Conservation (phyloP, 2,113 vertebrate genomes). For the Dinomys branickii region DNA sequence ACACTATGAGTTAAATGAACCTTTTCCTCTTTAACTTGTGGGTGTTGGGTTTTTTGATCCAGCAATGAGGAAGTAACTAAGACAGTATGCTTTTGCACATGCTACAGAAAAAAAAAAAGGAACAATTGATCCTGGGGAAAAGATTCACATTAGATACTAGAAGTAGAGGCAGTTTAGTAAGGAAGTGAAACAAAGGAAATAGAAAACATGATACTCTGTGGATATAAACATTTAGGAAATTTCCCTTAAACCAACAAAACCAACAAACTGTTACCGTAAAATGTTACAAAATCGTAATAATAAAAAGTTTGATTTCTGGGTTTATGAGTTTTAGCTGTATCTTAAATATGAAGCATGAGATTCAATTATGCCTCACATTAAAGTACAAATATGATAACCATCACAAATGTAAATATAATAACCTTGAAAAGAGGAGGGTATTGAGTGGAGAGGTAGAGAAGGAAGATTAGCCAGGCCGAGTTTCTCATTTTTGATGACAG, state of each 20-base stretch:
- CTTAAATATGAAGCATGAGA: background rate
- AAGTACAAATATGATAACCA: conserved; percentile 11
- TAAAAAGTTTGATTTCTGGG: background rate
- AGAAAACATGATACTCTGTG: background rate
- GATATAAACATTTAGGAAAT: background rate
- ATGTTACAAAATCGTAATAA: conserved; percentile 20
- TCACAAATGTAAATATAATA: background rate
- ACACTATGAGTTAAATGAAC: background rate
- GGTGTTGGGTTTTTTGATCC: background rate
- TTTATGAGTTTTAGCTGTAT: conserved; percentile 26
- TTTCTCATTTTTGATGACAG: background rate
- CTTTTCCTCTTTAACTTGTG: background rate
- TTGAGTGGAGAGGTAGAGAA: background rate
- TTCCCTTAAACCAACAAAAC: background rate
- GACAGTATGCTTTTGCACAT: background rate
- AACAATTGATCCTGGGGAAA: conserved; percentile 3
- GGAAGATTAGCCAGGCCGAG: background rate
- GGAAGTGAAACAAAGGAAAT: conserved; percentile 22
- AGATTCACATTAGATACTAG: background rate
- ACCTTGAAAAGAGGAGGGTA: background rate
- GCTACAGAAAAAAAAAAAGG: background rate
- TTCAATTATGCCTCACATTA: background rate
- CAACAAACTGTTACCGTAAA: background rate
- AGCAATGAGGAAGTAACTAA: background rate
- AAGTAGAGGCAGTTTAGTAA: background rate